Percentiles rank a stretch among this genome's conserved stretches.
Evolutionary conservation across 2,888 invertebrate genomes (phyloP).

Genomic region (Latrodectus elegans): DNA sequence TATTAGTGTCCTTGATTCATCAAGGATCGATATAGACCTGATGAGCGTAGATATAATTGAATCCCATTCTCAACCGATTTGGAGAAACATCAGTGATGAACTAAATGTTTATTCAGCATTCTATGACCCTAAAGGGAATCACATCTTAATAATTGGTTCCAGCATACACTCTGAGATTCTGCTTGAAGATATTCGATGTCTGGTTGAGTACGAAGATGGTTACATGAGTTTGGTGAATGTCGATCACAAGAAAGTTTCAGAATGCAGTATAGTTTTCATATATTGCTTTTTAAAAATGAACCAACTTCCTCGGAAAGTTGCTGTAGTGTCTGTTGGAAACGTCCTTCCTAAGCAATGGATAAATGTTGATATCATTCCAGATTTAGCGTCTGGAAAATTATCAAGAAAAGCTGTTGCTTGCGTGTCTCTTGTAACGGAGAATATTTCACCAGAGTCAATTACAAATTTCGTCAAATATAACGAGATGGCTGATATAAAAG

Average conservation of each 20-base stretch:
- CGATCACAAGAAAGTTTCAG: background rate
- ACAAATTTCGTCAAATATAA: slow-evolving; percentile 22
- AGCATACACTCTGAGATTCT: background rate
- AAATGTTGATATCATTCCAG: background rate
- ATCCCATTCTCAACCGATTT: slow-evolving; percentile 14
- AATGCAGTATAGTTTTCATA: slow-evolving; percentile 4
- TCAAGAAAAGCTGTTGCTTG: slow-evolving; percentile 9
- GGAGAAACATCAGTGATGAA: slow-evolving; percentile 9
- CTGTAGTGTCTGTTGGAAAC: slow-evolving; percentile 11
- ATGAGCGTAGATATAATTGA: background rate
- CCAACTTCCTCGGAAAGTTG: slow-evolving; percentile 4
- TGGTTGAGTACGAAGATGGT: slow-evolving; percentile 20
- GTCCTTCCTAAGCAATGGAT: slow-evolving; percentile 23
- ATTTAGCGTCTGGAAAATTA: background rate
- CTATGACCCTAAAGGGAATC: background rate
- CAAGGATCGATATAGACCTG: slow-evolving; percentile 19
- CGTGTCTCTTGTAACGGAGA: background rate
- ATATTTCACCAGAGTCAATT: background rate
- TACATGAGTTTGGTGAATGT: slow-evolving; percentile 23
- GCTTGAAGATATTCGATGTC: slow-evolving; percentile 26
- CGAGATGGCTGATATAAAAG: slow-evolving; percentile 15
- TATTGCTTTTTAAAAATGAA: slow-evolving; percentile 10
- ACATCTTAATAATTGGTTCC: slow-evolving; percentile 16
- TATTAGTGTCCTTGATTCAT: slow-evolving; percentile 25
- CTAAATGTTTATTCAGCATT: slow-evolving; percentile 33